Percentiles rank a stretch among this genome's conserved stretches.
These are phyloP conservation scores for Digitonthophagus gazella DNA, from an alignment of 2,888 invertebrate genomes.

Conservation along the genomic window DNA sequence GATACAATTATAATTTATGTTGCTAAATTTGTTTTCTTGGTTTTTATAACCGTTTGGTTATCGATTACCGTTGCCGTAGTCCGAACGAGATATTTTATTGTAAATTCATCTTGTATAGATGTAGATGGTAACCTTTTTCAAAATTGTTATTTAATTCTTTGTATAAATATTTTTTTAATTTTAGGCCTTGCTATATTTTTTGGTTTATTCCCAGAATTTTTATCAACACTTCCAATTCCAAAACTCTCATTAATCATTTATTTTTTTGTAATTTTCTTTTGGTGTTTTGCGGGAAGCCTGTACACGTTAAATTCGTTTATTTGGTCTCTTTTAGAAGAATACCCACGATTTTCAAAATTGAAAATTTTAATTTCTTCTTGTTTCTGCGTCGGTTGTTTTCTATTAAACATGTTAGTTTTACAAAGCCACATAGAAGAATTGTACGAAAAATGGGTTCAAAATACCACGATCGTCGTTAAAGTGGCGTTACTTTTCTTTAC, in stretches of 20 bases:
- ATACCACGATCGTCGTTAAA: constrained; percentile 16
- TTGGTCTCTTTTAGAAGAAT: constrained; percentile 21
- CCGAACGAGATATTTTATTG: constrained; percentile 7
- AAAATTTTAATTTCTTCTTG: constrained; percentile 6
- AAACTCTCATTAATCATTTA: constrained; percentile 9
- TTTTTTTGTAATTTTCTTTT: constrained; percentile 19
- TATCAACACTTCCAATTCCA: background rate
- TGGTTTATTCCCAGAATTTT: constrained; percentile 21
- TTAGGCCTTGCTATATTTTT: constrained; percentile 19
- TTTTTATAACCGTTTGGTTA: constrained; percentile 23
- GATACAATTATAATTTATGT: constrained; percentile 23
- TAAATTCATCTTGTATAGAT: constrained; percentile 17
- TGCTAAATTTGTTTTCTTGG: constrained; percentile 20
- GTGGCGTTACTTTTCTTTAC: constrained; percentile 18
- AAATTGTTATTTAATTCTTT: background rate
- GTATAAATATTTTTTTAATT: constrained; percentile 2
- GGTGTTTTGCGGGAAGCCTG: constrained; percentile 23
- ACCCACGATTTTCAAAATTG: constrained; percentile 17
- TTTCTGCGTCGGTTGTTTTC: constrained; percentile 20
- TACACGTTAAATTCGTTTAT: constrained; percentile 23
- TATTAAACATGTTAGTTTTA: constrained; percentile 1
- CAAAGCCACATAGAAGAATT: constrained; percentile 1
- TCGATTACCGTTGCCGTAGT: constrained; percentile 20
- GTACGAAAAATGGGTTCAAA: constrained; percentile 15
- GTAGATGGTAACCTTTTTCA: constrained; percentile 16